A percentile compares a stretch with the other conserved stretches of the same genome.
Conservation (phyloP, 2,113 vertebrate species). For the Silurus meridionalis region DNA sequence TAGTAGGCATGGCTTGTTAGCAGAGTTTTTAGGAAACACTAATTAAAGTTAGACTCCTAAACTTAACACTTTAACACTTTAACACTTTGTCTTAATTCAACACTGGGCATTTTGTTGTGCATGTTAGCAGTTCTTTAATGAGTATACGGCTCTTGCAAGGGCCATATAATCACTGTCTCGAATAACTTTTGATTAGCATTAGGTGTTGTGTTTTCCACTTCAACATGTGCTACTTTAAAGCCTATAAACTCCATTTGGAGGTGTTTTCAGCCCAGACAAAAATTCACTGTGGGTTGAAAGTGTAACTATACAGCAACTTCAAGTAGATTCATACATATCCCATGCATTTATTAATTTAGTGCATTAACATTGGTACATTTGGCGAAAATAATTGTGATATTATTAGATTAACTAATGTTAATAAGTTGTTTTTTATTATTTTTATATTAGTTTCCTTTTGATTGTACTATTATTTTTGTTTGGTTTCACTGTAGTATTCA, state of each 20-base stretch:
- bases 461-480: too few relatives aligned
- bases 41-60: not conserved
- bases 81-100: not conserved
- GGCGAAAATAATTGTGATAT: too few relatives aligned
- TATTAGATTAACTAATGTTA: too few relatives aligned
- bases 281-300: not conserved
- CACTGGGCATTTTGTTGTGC: not conserved
- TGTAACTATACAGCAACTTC: not conserved
- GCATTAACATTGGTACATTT: not conserved
- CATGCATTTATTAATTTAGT: not conserved
- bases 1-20: not conserved
- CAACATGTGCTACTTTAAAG: not conserved
- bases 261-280: not conserved
- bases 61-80: not conserved
- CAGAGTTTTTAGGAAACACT: not conserved
- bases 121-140: conserved; percentile 3
- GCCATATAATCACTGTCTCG: not conserved
- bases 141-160: not conserved
- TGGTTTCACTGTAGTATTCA: not conserved
- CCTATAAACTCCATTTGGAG: not conserved
- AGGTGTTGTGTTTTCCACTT: conserved; percentile 6
- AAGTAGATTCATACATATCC: not conserved
- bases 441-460: not conserved
- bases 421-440: too few relatives aligned
- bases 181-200: not conserved